Evolutionary conservation across 2,888 invertebrate species (phyloP), one percentile per base, ranked within the genome.

Genomic region (Acrobasis repandana): DNA sequence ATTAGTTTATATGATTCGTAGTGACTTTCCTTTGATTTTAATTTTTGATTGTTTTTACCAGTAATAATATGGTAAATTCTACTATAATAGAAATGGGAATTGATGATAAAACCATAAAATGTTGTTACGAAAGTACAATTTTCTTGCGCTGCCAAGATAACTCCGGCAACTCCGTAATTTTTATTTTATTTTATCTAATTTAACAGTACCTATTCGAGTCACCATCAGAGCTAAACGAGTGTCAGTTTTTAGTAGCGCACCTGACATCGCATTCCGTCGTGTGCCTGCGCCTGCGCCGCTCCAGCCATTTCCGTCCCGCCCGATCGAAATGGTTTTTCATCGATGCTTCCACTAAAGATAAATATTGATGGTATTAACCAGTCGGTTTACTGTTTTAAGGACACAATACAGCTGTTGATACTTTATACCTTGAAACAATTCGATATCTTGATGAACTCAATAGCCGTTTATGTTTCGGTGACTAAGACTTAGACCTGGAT

Each of bases 301-400:
- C 70, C 75, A 67, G 68, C 68, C 78, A 80, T 86, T 86, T 80
- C 86, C 86, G 81, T 74, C 75, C 71, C 69, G 69, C 69, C 62
- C 61, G 61, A 38, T 20, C 43, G 38, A 54, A 43, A 38, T 54
- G 65, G 56, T 79, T 77, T 77, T 74, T 74, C 63, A 66, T 58
- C 58, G 62, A 63, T 72, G 72, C 65, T 72, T 73, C 75, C 69
- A 74, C 63, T 69, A 63, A 74, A 69, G 69, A 85, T 86, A 72
- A 86, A 84, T 85, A 86, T 84, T 82, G 73, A 86, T 82, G 69
- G 18, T 33, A n/a, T 51, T 61, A 64, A 61, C 61, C 67, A 61
- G 65, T 36, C 49, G 15, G 36, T 58, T 54, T 67, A 67, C 62
- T 60, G 57, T 63, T 61, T 65, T 63, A 43, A 51, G 48, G 61